Base-by-base conservation (phyloP, 2,888 invertebrate species). In the Parapristionchus giblindavisi region DNA sequence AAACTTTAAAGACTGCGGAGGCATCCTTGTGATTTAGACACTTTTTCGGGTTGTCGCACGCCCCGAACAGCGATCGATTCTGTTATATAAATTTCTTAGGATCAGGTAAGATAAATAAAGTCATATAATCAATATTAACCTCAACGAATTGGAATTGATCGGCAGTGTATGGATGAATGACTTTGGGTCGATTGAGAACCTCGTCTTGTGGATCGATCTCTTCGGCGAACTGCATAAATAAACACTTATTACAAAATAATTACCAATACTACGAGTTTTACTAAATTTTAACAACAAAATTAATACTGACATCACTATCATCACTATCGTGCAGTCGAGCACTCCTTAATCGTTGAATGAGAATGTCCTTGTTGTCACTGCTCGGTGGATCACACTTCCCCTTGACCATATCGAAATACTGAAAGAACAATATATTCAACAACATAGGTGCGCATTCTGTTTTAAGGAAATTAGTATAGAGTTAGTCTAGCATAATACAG, bases 221-320 rank as follows among this genome's bases (percentile, higher is more conserved):
- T 29, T 40, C 40, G 14, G 63, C 11, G 43, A 43, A 29, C 63
- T 65, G 29, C 40, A 65, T n/a, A 17, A 27, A n/a, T 21, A 3
- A n/a, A 2, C n/a, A 24, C 4, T 60, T 60, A 3, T n/a, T 14
- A 29, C 27, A 29, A 11, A 29, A 27, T 56, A 27, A 8, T 4
- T 56, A 27, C 29, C 3, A 27, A 27, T 11, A 4, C 29, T 27
- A n/a, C 56, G 27, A 27, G 29, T 56, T 56, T 21, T 60, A 36
- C 38, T 36, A n/a, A 43, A 43, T 43, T 43, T 43, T 43, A 17
- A 8, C 11, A 8, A 43, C 36, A 60, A 21, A 27, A 3, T 11
- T 43, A 56, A 58, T 32, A 63, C 17, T 43, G 0, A 65, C 63
- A 65, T 65, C 63, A 43, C 63, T 65, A 24, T 65, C 63, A 17